phyloP scores from a whole-genome alignment of 2,797 vertebrate genomes.

The Cossypha niveicapilla region DNA sequence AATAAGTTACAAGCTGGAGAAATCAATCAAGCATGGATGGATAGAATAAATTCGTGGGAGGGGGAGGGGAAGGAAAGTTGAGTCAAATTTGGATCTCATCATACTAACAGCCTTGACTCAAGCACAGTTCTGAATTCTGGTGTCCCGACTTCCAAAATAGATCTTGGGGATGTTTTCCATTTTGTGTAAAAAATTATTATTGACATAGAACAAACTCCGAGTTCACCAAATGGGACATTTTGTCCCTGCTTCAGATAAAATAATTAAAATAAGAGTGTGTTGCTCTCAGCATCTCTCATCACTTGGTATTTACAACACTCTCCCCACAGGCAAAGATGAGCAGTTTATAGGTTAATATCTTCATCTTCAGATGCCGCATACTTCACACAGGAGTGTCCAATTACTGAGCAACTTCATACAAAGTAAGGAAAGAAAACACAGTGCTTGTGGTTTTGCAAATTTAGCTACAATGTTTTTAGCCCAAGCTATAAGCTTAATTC shows the following conservation, averaged over 20 bases:
- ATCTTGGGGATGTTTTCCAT: neutral
- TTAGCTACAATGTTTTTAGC: neutral
- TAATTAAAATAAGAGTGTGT: neutral
- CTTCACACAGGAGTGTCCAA: neutral
- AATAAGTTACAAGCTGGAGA: neutral
- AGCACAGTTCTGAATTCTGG: neutral
- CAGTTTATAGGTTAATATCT: neutral
- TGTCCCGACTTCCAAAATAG: neutral
- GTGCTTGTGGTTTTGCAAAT: neutral
- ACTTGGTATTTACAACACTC: neutral
- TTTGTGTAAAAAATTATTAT: neutral
- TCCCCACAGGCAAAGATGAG: neutral
- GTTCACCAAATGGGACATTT: neutral
- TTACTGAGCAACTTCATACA: neutral
- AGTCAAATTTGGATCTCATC: neutral
- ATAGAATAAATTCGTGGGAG: neutral
- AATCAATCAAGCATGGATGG: neutral
- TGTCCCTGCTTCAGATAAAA: neutral
- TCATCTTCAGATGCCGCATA: neutral
- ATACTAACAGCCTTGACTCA: neutral
- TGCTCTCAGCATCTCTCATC: neutral
- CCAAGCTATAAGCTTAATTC: neutral
- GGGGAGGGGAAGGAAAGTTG: neutral
- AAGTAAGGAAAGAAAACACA: neutral
- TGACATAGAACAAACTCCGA: neutral